Evolutionary conservation across 2,888 invertebrate genomes (phyloP).

Genomic region (Harpalus rubripes): DNA sequence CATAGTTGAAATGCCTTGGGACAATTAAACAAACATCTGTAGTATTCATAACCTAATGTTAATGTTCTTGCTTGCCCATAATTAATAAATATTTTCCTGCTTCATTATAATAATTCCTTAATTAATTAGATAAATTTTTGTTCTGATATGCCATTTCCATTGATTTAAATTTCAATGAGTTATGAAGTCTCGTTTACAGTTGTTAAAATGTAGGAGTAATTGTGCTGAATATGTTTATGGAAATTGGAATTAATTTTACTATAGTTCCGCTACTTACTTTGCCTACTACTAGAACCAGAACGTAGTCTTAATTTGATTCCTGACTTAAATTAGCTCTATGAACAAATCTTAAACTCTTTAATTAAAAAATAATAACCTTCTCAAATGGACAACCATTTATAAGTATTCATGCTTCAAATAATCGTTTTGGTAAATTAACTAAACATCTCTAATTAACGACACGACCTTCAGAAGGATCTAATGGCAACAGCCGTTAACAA

Average conservation of each 20-base stretch:
- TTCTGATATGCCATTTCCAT: constrained; percentile 49
- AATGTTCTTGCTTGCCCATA: constrained; percentile 42
- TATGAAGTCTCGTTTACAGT: constrained; percentile 47
- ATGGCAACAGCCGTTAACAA: neutral
- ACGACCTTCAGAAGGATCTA: neutral
- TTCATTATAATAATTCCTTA: constrained; percentile 59
- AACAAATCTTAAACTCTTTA: constrained; percentile 23
- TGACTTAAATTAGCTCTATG: constrained; percentile 39
- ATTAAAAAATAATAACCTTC: constrained; percentile 44
- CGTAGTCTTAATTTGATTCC: constrained; percentile 42
- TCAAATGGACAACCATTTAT: constrained; percentile 9
- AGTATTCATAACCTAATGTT: constrained; percentile 42
- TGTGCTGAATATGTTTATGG: constrained; percentile 60
- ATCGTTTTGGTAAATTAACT: constrained; percentile 2
- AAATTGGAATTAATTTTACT: constrained; percentile 56
- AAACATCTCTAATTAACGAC: constrained; percentile 23
- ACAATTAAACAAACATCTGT: constrained; percentile 58
- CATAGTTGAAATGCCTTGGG: constrained; percentile 33
- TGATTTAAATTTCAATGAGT: constrained; percentile 61
- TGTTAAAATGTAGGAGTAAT: constrained; percentile 50
- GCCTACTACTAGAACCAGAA: constrained; percentile 37
- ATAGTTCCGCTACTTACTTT: constrained; percentile 56
- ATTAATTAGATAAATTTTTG: constrained; percentile 57
- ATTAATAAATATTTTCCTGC: constrained; percentile 54
- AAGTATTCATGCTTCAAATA: neutral